Percentiles rank a stretch among this genome's conserved stretches.
Evolutionary conservation across 2,113 vertebrate genomes (phyloP).

Genomic region (Andinoacara biseriatus): DNA sequence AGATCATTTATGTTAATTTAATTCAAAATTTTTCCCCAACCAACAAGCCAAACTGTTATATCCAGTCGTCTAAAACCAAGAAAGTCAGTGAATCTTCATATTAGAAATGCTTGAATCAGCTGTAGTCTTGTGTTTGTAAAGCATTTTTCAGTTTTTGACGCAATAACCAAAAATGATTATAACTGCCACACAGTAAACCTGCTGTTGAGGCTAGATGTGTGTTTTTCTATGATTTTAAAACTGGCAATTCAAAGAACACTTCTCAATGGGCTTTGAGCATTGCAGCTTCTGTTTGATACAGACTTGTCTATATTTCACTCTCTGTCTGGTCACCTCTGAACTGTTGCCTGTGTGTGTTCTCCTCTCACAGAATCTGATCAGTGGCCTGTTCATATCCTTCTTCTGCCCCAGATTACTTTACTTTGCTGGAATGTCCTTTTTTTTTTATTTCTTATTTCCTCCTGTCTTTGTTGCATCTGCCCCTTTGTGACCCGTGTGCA

Average conservation of each 20-base stretch:
- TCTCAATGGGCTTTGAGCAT: background rate
- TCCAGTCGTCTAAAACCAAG: background rate
- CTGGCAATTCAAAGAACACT: background rate
- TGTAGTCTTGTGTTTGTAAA: background rate
- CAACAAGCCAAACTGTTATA: background rate
- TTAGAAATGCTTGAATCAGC: background rate
- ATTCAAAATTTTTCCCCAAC: background rate
- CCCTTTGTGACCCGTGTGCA: constrained; percentile 53
- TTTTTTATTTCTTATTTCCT: constrained; percentile 69
- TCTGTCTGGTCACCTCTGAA: constrained; percentile 48
- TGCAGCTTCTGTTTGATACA: constrained; percentile 26
- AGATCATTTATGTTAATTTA: background rate
- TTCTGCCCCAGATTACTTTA: constrained; percentile 62
- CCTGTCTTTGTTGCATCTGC: constrained; percentile 67
- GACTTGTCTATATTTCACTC: constrained; percentile 17
- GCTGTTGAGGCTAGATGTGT: background rate
- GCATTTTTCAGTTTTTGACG: background rate
- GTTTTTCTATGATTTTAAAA: constrained; percentile 17
- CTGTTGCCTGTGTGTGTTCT: constrained; percentile 32
- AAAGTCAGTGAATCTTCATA: background rate
- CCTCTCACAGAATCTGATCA: constrained; percentile 52
- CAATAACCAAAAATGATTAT: background rate
- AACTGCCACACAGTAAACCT: background rate
- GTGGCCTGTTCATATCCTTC: constrained; percentile 43
- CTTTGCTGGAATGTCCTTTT: constrained; percentile 62